Percentiles rank a stretch among this genome's conserved stretches.
phyloP scores from a whole-genome alignment of 2,888 invertebrate species.

The Melitaea athalia region DNA sequence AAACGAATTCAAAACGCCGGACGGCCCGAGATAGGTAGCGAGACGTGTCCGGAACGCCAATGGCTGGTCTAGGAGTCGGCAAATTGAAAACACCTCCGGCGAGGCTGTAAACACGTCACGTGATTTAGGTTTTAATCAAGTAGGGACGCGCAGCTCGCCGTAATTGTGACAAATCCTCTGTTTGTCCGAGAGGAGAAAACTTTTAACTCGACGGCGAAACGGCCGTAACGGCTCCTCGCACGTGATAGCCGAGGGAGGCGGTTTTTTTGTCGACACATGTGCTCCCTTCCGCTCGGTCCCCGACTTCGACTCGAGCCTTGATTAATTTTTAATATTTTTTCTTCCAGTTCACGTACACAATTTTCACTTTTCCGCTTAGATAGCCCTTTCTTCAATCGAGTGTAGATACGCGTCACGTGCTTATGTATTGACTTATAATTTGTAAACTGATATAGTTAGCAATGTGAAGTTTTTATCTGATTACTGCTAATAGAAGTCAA shows the following conservation, averaged over 20 bases:
- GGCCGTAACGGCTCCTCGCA: conserved; percentile 76
- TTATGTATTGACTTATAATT: conserved; percentile 56
- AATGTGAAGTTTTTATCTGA: conserved; percentile 60
- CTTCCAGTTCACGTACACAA: conserved; percentile 82
- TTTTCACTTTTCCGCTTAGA: conserved; percentile 77
- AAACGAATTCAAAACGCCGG: conserved; percentile 77
- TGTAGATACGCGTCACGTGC: conserved; percentile 37
- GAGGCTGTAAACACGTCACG: conserved; percentile 82
- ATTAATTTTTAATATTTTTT: conserved; percentile 83
- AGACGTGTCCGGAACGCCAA: conserved; percentile 80
- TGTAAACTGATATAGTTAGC: conserved; percentile 44
- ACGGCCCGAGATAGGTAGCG: conserved; percentile 75
- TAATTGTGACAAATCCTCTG: conserved; percentile 83
- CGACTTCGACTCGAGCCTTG: conserved; percentile 61
- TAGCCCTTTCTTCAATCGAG: conserved; percentile 48
- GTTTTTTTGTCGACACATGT: conserved; percentile 81
- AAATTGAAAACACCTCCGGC: conserved; percentile 82
- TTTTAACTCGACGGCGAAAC: conserved; percentile 77
- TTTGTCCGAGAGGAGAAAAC: conserved; percentile 81
- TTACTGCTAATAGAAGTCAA: conserved; percentile 64
- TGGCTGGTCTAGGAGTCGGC: conserved; percentile 74
- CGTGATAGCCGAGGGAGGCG: conserved; percentile 74
- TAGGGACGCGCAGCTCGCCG: conserved; percentile 77
- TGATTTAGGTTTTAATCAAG: conserved; percentile 83
- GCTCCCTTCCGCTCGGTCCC: conserved; percentile 58